Conservation (phyloP, 2,797 vertebrate species). For the Spinus pinus region DNA sequence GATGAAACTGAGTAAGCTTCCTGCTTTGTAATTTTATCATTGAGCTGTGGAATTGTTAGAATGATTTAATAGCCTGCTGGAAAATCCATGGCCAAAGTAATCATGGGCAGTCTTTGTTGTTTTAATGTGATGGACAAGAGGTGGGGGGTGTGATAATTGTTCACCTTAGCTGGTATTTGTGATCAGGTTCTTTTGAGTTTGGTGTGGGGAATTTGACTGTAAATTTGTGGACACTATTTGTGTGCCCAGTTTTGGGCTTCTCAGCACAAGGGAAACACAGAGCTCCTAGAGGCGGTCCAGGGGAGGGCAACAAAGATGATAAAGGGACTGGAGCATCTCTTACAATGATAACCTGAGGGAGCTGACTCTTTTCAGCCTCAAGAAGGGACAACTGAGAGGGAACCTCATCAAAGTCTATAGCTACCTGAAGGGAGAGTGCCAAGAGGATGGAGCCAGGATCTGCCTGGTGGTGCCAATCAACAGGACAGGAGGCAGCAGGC, state of each 20-base stretch:
- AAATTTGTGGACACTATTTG: not conserved
- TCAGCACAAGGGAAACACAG: not conserved
- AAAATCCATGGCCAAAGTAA: not conserved
- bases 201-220: not conserved
- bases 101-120: not conserved
- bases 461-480: not conserved
- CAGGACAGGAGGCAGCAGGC: fast-evolving
- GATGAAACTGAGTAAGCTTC: not conserved
- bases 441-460: not conserved
- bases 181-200: not conserved
- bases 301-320: not conserved
- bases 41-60: not conserved
- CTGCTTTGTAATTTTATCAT: not conserved
- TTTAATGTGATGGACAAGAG: not conserved
- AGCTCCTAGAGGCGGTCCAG: fast-evolving
- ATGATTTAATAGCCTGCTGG: not conserved
- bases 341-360: not conserved
- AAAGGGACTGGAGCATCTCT: not conserved
- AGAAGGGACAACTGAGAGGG: not conserved
- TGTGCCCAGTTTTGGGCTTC: not conserved
- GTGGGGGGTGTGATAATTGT: not conserved
- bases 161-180: not conserved
- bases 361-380: not conserved
- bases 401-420: not conserved
- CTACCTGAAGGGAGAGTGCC: not conserved